Percentiles rank a stretch among this genome's conserved stretches.
These are phyloP conservation scores for Cryptotermes secundus DNA, from an alignment of 1,140 invertebrate genomes.

Conservation along the genomic window DNA sequence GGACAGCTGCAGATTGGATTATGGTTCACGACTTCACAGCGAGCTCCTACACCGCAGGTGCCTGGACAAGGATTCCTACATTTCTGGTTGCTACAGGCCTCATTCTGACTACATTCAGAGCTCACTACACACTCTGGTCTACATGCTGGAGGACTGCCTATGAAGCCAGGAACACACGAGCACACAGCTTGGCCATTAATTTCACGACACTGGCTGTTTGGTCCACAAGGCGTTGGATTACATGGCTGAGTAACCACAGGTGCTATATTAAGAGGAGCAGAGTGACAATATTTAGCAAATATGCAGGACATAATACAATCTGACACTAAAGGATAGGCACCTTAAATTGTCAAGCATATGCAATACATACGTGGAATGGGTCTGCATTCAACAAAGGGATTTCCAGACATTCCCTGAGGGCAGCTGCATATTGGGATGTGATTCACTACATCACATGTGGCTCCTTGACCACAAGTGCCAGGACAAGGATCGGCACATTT, in stretches of 20 bases:
- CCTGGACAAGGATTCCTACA: slow-evolving; percentile 55
- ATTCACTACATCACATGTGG: slow-evolving; percentile 67
- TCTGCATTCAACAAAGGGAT: slow-evolving; percentile 66
- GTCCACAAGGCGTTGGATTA: slow-evolving; percentile 56
- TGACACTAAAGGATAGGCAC: background rate
- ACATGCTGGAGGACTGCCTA: slow-evolving; percentile 55
- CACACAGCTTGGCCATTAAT: slow-evolving; percentile 54
- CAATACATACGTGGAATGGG: slow-evolving; percentile 48
- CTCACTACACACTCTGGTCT: slow-evolving; percentile 54
- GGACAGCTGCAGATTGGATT: slow-evolving; percentile 54
- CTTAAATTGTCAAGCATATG: background rate
- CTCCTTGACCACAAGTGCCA: slow-evolving; percentile 68
- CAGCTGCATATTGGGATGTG: slow-evolving; percentile 73
- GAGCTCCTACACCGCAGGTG: slow-evolving; percentile 55
- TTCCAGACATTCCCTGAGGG: slow-evolving; percentile 63
- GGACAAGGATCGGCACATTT: slow-evolving; percentile 76
- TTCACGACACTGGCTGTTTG: slow-evolving; percentile 55
- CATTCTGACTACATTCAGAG: slow-evolving; percentile 48
- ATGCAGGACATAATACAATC: background rate
- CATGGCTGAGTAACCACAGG: slow-evolving; percentile 50
- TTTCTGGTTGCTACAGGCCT: slow-evolving; percentile 50
- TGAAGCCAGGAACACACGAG: slow-evolving; percentile 52
- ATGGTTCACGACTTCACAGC: slow-evolving; percentile 50
- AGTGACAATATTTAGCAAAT: background rate
- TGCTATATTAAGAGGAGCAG: slow-evolving; percentile 36